Conservation (phyloP, 2,888 invertebrate genomes). For the Rotaria socialis region DNA sequence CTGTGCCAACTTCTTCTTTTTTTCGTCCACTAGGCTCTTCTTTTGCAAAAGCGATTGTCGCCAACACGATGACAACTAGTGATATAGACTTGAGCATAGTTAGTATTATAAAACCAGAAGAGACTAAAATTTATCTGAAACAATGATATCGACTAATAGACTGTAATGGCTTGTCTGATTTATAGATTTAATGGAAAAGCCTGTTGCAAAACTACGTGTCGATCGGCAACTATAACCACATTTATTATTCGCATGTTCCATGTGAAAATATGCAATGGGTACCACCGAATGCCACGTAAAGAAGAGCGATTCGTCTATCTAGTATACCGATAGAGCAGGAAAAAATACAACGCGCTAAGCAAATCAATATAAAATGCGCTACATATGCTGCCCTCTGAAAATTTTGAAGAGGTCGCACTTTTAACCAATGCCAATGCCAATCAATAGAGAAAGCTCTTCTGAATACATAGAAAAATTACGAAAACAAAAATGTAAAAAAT, state of each 20-base stretch:
- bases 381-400: too few species aligned
- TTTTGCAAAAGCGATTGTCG: neutral
- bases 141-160: neutral
- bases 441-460: too few species aligned
- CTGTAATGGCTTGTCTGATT: neutral
- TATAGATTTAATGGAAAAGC: neutral
- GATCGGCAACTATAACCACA: neutral
- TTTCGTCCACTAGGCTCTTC: neutral
- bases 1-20: constrained; percentile 44
- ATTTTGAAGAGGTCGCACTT: too few species aligned
- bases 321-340: too few species aligned
- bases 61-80: neutral
- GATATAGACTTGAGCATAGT: neutral
- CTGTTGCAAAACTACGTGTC: neutral
- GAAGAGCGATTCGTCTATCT: constrained; percentile 15
- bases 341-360: too few species aligned
- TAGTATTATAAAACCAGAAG: neutral
- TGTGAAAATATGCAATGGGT: neutral
- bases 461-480: too few species aligned
- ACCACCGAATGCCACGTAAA: neutral
- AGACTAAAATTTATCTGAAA: neutral
- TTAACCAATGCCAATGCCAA: too few species aligned
- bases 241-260: neutral
- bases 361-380: too few species aligned
- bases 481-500: too few species aligned